These are phyloP conservation scores for Cossypha caffra DNA, from an alignment of 2,797 vertebrate species.

Conservation along the genomic window DNA sequence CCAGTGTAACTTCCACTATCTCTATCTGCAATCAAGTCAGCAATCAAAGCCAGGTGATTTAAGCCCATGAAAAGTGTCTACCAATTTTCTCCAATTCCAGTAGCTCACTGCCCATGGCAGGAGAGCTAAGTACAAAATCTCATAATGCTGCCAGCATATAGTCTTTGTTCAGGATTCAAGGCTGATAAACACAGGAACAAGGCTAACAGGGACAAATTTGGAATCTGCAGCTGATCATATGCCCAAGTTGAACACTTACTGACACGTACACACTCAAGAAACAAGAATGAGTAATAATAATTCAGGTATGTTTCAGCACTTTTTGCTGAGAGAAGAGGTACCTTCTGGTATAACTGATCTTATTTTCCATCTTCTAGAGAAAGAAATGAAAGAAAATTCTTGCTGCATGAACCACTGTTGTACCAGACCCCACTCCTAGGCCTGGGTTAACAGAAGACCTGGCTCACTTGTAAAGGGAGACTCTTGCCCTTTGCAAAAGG, in stretches of 20 bases:
- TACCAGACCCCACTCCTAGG: background rate
- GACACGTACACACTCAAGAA: rapidly evolving
- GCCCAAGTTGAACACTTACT: background rate
- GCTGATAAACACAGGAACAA: background rate
- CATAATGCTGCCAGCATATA: background rate
- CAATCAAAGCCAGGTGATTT: background rate
- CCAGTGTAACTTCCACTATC: background rate
- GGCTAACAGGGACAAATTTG: background rate
- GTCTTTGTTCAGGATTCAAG: background rate
- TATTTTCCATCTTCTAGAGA: background rate
- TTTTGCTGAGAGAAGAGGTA: background rate
- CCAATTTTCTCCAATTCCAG: background rate
- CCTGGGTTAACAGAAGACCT: background rate
- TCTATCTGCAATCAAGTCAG: background rate
- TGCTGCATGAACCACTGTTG: background rate
- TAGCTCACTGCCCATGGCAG: background rate
- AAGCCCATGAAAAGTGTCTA: background rate
- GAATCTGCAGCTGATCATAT: background rate
- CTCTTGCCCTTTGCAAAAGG: background rate
- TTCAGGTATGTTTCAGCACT: background rate
- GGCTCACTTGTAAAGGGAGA: background rate
- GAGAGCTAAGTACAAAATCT: background rate
- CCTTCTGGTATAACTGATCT: background rate
- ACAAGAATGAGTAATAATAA: background rate
- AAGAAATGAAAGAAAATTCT: background rate